A percentile compares a stretch with the other conserved stretches of the same genome.
Conservation (phyloP, 2,113 vertebrate species). For the Chaenocephalus aceratus region DNA sequence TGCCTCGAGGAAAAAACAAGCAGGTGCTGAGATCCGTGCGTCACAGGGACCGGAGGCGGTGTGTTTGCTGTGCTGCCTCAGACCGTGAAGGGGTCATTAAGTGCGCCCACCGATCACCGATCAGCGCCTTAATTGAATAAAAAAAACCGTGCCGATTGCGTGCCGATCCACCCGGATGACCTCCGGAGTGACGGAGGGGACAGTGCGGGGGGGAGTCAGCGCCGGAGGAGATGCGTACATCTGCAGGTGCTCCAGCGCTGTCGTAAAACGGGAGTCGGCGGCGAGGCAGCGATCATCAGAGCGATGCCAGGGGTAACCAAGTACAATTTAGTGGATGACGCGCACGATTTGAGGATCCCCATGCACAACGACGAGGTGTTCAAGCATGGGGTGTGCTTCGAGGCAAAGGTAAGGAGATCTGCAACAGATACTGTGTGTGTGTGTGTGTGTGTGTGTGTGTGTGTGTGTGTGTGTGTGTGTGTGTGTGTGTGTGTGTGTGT, state of each 20-base stretch:
- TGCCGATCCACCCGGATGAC: constrained; percentile 59
- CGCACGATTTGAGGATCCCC: constrained; percentile 91
- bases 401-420: constrained; percentile 90
- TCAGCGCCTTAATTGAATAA: constrained; percentile 18
- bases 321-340: constrained; percentile 95
- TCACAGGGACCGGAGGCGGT: constrained; percentile 61
- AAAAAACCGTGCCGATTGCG: constrained; percentile 3
- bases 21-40: constrained; percentile 60
- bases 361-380: constrained; percentile 96
- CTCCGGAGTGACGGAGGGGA: constrained; percentile 55
- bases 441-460: background rate
- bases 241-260: constrained; percentile 66
- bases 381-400: constrained; percentile 93
- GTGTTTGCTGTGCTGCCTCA: constrained; percentile 28
- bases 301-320: constrained; percentile 94
- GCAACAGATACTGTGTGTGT: constrained; percentile 48
- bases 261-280: constrained; percentile 58
- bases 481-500: too few species aligned
- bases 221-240: constrained; percentile 61
- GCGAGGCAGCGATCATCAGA: constrained; percentile 29
- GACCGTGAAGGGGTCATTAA: constrained; percentile 11
- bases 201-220: constrained; percentile 20
- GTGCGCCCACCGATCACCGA: constrained; percentile 33
- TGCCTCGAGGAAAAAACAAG: background rate
- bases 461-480: background rate